phyloP scores from a whole-genome alignment of 1,140 invertebrate genomes.

The Orchesella cincta region DNA sequence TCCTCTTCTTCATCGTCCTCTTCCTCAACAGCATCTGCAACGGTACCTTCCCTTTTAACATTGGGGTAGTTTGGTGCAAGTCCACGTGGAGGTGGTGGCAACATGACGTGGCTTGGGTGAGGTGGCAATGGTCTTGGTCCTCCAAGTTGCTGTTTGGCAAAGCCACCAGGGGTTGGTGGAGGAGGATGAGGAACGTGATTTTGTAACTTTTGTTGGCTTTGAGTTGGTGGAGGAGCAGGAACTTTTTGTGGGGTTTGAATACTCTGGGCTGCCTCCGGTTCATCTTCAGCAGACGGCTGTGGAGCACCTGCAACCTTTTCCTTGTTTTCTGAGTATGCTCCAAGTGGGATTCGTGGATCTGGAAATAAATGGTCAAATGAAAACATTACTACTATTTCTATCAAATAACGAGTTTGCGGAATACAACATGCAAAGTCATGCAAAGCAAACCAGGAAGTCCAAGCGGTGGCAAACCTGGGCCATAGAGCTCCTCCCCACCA shows the following conservation, averaged over 20 bases:
- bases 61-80: slow-evolving; percentile 66
- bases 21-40: slow-evolving; percentile 59
- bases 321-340: slow-evolving; percentile 78
- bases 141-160: slow-evolving; percentile 44
- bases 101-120: slow-evolving; percentile 61
- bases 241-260: slow-evolving; percentile 65
- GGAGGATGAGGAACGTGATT: slow-evolving; percentile 28
- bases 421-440: neutral
- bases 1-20: slow-evolving; percentile 57
- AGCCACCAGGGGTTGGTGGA: slow-evolving; percentile 48
- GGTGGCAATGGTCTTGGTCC: slow-evolving; percentile 44
- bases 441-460: slow-evolving; percentile 25
- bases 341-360: slow-evolving; percentile 75
- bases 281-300: slow-evolving; percentile 38
- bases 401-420: neutral
- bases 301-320: slow-evolving; percentile 76
- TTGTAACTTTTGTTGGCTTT: slow-evolving; percentile 56
- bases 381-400: neutral
- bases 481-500: slow-evolving; percentile 70
- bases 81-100: slow-evolving; percentile 71
- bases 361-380: slow-evolving; percentile 55
- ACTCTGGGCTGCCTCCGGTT: slow-evolving; percentile 48
- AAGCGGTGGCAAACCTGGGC: slow-evolving; percentile 60
- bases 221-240: slow-evolving; percentile 75
- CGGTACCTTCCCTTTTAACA: slow-evolving; percentile 76